A percentile compares a stretch with the other conserved stretches of the same genome.
Evolutionary conservation across 1,140 invertebrate genomes (phyloP).

Genomic region (Vanessa tameamea): DNA sequence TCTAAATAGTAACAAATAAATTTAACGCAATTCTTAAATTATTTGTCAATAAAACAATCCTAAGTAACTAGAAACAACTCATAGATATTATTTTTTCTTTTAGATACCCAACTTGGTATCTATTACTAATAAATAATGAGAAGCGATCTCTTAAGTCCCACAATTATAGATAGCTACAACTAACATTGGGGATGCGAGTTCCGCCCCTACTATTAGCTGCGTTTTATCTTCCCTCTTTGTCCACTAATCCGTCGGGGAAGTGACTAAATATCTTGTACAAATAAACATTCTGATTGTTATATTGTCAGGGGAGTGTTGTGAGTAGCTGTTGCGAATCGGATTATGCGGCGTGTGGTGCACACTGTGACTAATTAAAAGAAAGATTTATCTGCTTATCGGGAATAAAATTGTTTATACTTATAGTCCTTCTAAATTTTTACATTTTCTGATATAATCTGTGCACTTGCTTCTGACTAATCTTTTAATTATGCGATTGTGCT

Average conservation of each 20-base stretch:
- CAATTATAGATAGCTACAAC: constrained; percentile 52
- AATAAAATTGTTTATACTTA: constrained; percentile 46
- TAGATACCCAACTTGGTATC: constrained; percentile 9
- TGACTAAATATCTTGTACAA: constrained; percentile 80
- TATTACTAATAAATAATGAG: constrained; percentile 38
- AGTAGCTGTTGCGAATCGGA: constrained; percentile 69
- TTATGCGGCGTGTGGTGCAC: constrained; percentile 66
- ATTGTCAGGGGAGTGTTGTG: constrained; percentile 64
- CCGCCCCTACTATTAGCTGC: constrained; percentile 74
- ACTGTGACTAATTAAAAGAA: constrained; percentile 63
- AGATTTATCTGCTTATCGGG: constrained; percentile 56
- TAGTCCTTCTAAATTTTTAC: constrained; percentile 12
- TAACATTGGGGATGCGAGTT: constrained; percentile 42
- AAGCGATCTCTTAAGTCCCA: constrained; percentile 51
- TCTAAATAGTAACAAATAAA: no score
- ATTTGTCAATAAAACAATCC: not conserved
- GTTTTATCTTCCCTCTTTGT: constrained; percentile 68
- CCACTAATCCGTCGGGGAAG: constrained; percentile 76
- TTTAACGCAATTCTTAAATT: no score
- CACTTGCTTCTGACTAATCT: no score
- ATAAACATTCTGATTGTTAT: constrained; percentile 75
- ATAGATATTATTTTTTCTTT: not conserved
- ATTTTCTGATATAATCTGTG: not conserved
- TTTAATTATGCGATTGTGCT: no score
- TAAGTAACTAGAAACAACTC: not conserved